phyloP scores from a whole-genome alignment of 2,888 invertebrate genomes.

The Caenorhabditis becei region DNA sequence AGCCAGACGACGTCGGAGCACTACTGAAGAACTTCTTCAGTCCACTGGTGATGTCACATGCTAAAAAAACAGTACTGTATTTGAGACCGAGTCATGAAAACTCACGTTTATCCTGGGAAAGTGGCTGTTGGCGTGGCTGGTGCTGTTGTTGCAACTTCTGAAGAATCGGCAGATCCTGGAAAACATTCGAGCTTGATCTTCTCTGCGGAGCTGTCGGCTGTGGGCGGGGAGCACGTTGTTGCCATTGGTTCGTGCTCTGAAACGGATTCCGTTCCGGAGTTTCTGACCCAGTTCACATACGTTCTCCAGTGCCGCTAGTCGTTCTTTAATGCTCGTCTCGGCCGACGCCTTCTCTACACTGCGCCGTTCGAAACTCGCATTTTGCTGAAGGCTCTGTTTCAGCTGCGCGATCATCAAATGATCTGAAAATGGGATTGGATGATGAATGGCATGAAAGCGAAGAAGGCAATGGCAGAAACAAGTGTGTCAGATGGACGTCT shows the following conservation, averaged over 20 bases:
- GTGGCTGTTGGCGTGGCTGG: neutral
- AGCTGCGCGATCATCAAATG: conserved; percentile 62
- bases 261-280: neutral
- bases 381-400: conserved; percentile 48
- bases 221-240: conserved; percentile 41
- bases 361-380: conserved; percentile 35
- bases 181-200: conserved; percentile 17
- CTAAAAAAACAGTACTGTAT: conserved; percentile 24
- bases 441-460: conserved; percentile 2
- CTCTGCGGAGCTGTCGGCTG: conserved; percentile 13
- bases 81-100: neutral
- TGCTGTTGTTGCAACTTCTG: conserved; percentile 8
- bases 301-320: conserved; percentile 57
- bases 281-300: no score
- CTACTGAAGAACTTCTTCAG: conserved; percentile 51
- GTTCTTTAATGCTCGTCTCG: conserved; percentile 60
- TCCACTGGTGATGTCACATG: conserved; percentile 50
- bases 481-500: conserved; percentile 35
- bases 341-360: conserved; percentile 40
- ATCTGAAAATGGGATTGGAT: conserved; percentile 42
- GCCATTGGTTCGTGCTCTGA: conserved; percentile 67
- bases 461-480: conserved; percentile 32
- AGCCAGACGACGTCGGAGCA: neutral
- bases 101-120: conserved; percentile 35
- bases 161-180: conserved; percentile 34